These are phyloP conservation scores for Volucella inanis DNA, from an alignment of 2,888 invertebrate genomes.

Conservation along the genomic window DNA sequence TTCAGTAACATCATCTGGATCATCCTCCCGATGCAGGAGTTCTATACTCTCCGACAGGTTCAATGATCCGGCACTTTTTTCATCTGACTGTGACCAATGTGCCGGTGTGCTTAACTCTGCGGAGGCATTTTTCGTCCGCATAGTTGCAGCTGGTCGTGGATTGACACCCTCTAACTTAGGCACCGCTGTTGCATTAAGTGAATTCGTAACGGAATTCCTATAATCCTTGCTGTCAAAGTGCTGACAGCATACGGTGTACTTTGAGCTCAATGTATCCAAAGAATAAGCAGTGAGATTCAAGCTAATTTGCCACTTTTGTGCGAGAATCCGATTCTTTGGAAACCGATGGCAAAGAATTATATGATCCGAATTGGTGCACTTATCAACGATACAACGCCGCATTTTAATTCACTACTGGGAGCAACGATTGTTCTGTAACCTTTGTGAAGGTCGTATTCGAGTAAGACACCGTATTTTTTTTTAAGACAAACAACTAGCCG, in stretches of 20 bases:
- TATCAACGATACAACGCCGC: conserved; percentile 65
- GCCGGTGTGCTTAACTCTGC: background rate
- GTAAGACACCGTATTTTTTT: background rate
- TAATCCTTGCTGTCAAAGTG: conserved; percentile 65
- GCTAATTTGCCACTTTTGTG: conserved; percentile 59
- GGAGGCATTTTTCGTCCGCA: conserved; percentile 7
- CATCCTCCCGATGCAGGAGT: conserved; percentile 52
- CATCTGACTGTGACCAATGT: background rate
- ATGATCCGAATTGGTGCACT: conserved; percentile 59
- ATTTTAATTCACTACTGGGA: conserved; percentile 18
- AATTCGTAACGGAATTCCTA: conserved; percentile 30
- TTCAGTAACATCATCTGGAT: conserved; percentile 38
- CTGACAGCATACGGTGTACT: conserved; percentile 53
- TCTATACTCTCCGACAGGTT: conserved; percentile 75
- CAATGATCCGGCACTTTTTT: background rate
- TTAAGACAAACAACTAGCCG: conserved; percentile 6
- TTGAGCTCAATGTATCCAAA: conserved; percentile 56
- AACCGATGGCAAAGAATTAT: conserved; percentile 60
- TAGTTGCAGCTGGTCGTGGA: conserved; percentile 19
- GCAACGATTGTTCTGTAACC: background rate
- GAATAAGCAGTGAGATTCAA: conserved; percentile 40
- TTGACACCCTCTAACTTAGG: conserved; percentile 45
- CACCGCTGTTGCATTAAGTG: conserved; percentile 40
- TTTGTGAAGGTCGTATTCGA: background rate
- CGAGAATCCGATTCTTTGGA: conserved; percentile 44